These are phyloP conservation scores for Pachypsylla venusta DNA, from an alignment of 1,140 invertebrate genomes.

Conservation along the genomic window DNA sequence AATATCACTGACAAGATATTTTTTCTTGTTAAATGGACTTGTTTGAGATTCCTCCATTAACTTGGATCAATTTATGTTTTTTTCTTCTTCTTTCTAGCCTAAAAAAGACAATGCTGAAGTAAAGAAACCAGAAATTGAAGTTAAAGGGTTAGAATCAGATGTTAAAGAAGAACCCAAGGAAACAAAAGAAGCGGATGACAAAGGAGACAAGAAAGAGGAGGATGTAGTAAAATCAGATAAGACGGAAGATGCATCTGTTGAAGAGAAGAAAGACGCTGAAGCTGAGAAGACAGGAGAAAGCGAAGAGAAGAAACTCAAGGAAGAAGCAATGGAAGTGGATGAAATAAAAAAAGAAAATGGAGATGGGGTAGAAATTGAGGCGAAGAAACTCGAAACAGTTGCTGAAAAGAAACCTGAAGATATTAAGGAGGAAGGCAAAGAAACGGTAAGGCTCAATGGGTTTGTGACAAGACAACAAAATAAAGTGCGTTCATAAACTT, in stretches of 20 bases:
- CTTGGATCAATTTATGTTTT: too few species aligned
- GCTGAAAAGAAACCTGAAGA: slow-evolving; percentile 13
- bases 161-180: slow-evolving; percentile 24
- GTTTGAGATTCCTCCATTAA: too few species aligned
- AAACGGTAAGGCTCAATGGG: background rate
- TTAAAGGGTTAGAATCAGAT: too few species aligned
- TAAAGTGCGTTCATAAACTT: too few species aligned
- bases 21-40: too few species aligned
- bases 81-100: too few species aligned
- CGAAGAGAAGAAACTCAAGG: slow-evolving; percentile 20
- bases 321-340: slow-evolving; percentile 26
- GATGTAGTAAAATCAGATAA: too few species aligned
- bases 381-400: slow-evolving; percentile 9
- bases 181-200: slow-evolving; percentile 24
- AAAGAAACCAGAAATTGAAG: too few species aligned
- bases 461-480: too few species aligned
- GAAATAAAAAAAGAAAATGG: slow-evolving; percentile 21
- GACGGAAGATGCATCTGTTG: background rate
- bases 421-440: slow-evolving; percentile 12
- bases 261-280: slow-evolving; percentile 19
- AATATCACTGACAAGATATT: too few species aligned
- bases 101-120: too few species aligned
- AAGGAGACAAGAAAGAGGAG: slow-evolving; percentile 22
- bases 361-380: slow-evolving; percentile 28
- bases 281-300: slow-evolving; percentile 19